Evolutionary conservation across 2,888 invertebrate species (phyloP).

Genomic region (Oscheius sp.): DNA sequence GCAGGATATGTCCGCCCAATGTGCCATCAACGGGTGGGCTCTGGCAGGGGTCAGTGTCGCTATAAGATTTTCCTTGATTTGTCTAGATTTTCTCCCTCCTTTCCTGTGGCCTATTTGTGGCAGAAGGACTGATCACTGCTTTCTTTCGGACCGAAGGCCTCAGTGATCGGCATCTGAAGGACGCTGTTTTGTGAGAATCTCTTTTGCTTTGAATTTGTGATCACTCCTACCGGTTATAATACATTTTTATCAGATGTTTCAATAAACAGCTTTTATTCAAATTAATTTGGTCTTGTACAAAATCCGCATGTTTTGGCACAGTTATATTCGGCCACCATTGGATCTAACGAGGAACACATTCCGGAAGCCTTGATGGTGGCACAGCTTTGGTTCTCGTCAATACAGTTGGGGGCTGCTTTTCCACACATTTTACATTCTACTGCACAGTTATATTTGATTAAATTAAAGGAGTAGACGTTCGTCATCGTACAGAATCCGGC

Average conservation of each 20-base stretch:
- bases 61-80: too few relatives aligned
- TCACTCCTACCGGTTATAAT: too few relatives aligned
- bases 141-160: slow-evolving; percentile 57
- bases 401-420: slow-evolving; percentile 5
- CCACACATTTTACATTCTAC: slow-evolving; percentile 14
- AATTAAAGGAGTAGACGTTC: not conserved
- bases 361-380: not conserved
- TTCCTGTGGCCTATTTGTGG: slow-evolving; percentile 65
- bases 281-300: not conserved
- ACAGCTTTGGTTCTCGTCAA: slow-evolving; percentile 1
- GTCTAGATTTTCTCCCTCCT: slow-evolving; percentile 66
- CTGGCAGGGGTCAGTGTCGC: slow-evolving; percentile 59
- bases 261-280: too few relatives aligned
- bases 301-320: not conserved
- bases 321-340: slow-evolving; percentile 5
- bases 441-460: slow-evolving; percentile 24
- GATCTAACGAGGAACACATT: not conserved
- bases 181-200: slow-evolving; percentile 11
- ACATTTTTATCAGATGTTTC: too few relatives aligned
- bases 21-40: slow-evolving; percentile 68
- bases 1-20: slow-evolving; percentile 59
- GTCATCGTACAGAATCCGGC: slow-evolving; percentile 15
- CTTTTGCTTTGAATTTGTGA: too few relatives aligned
- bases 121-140: slow-evolving; percentile 65
- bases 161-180: slow-evolving; percentile 16